Percentiles rank a stretch among this genome's conserved stretches.
Conservation (phyloP, 1,140 invertebrate species). For the Mercenaria mercenaria region DNA sequence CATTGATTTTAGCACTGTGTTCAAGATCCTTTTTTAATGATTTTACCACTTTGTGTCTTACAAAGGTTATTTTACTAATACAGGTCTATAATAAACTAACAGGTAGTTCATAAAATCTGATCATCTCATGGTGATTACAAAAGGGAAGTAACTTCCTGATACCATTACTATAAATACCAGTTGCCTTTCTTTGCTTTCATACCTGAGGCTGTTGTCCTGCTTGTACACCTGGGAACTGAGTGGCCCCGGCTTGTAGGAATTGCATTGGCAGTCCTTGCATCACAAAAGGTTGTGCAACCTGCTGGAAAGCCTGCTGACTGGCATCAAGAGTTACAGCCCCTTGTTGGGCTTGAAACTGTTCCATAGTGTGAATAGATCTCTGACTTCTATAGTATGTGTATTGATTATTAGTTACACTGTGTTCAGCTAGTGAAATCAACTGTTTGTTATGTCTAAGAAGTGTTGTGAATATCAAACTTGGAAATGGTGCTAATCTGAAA, state of each 20-base stretch:
- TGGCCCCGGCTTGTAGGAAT: conserved; percentile 61
- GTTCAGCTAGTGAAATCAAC: too few relatives aligned
- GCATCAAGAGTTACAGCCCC: conserved; percentile 61
- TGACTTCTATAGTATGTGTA: background rate
- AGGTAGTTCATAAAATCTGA: too few relatives aligned
- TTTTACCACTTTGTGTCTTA: too few relatives aligned
- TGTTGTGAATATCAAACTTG: background rate
- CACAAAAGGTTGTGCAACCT: conserved; percentile 69
- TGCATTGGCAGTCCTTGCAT: conserved; percentile 60
- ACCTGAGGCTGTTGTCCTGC: conserved; percentile 58
- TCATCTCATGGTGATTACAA: too few relatives aligned
- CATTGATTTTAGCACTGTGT: too few relatives aligned
- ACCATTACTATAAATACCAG: too few relatives aligned
- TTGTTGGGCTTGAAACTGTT: conserved; percentile 53
- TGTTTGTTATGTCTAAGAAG: background rate
- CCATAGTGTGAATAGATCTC: conserved; percentile 36
- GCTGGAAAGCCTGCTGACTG: conserved; percentile 74
- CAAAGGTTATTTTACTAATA: too few relatives aligned
- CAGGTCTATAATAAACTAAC: too few relatives aligned
- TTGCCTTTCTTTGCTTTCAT: background rate
- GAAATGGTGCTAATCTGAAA: background rate
- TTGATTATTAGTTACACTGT: too few relatives aligned
- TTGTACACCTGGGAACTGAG: conserved; percentile 48
- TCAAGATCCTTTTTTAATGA: too few relatives aligned
- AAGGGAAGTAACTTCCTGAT: too few relatives aligned